phyloP scores from a whole-genome alignment of 2,888 invertebrate genomes.

The Aquatica leii region DNA sequence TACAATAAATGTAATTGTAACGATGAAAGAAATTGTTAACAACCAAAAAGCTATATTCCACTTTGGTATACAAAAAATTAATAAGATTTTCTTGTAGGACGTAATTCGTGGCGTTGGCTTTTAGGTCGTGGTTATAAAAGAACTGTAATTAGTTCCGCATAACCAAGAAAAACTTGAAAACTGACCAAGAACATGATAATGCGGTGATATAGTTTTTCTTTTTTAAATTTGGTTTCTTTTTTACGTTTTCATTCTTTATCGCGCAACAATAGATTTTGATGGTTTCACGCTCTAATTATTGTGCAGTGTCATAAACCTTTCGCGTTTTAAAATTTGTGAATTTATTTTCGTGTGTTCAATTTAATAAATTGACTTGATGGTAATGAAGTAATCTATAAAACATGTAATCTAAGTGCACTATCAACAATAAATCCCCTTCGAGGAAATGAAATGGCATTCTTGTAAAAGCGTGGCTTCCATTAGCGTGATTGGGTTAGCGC shows the following conservation, averaged over 20 bases:
- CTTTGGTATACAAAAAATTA: too few relatives aligned
- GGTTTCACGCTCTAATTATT: constrained; percentile 6
- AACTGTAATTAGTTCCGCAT: too few relatives aligned
- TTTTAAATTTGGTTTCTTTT: not conserved
- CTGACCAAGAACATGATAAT: not conserved
- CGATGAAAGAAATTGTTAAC: too few relatives aligned
- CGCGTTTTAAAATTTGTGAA: not conserved
- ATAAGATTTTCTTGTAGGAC: too few relatives aligned
- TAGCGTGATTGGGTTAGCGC: constrained; percentile 47
- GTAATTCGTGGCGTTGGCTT: too few relatives aligned
- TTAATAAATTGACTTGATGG: not conserved
- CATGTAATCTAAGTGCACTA: constrained; percentile 28
- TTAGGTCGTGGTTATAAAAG: too few relatives aligned
- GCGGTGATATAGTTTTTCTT: constrained; percentile 1
- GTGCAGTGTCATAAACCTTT: constrained; percentile 1
- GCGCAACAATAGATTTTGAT: not conserved
- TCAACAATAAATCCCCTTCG: constrained; percentile 25
- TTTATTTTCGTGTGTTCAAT: not conserved
- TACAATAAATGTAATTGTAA: too few relatives aligned
- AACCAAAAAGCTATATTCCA: too few relatives aligned
- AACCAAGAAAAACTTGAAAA: too few relatives aligned
- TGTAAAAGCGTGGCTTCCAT: constrained; percentile 49
- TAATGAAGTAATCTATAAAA: constrained; percentile 22
- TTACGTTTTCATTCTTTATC: not conserved
- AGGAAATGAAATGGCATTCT: constrained; percentile 48